phyloP scores from a whole-genome alignment of 2,888 invertebrate species.

The Pterobdella sp. region DNA sequence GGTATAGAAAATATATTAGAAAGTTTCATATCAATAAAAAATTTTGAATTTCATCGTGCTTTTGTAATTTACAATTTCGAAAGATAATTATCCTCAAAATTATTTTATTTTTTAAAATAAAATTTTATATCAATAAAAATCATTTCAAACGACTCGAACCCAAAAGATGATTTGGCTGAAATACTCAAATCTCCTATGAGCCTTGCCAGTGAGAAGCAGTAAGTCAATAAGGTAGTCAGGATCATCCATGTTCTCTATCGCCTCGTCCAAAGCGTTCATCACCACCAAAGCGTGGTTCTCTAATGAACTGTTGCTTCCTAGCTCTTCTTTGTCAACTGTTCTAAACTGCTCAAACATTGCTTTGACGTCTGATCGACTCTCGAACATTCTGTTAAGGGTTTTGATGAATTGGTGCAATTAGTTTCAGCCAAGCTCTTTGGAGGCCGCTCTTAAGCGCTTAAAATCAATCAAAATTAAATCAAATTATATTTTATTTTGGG shows the following conservation, averaged over 20 bases:
- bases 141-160: conserved; percentile 56
- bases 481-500: no score
- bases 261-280: conserved; percentile 78
- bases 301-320: conserved; percentile 70
- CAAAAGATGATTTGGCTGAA: conserved; percentile 80
- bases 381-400: conserved; percentile 63
- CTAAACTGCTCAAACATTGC: conserved; percentile 59
- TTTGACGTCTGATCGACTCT: conserved; percentile 72
- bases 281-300: conserved; percentile 76
- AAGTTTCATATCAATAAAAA: no score
- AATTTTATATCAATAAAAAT: background rate
- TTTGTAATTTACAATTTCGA: no score
- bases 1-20: no score
- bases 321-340: conserved; percentile 69
- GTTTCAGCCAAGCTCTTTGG: no score
- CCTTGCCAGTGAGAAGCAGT: conserved; percentile 72
- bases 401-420: background rate
- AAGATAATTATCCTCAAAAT: no score
- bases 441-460: no score
- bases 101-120: no score
- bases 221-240: conserved; percentile 74
- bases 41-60: no score
- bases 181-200: conserved; percentile 73
- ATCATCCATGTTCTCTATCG: conserved; percentile 75
- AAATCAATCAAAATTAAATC: no score